Conservation (phyloP, 2,797 vertebrate species). For the Carduelis carduelis region DNA sequence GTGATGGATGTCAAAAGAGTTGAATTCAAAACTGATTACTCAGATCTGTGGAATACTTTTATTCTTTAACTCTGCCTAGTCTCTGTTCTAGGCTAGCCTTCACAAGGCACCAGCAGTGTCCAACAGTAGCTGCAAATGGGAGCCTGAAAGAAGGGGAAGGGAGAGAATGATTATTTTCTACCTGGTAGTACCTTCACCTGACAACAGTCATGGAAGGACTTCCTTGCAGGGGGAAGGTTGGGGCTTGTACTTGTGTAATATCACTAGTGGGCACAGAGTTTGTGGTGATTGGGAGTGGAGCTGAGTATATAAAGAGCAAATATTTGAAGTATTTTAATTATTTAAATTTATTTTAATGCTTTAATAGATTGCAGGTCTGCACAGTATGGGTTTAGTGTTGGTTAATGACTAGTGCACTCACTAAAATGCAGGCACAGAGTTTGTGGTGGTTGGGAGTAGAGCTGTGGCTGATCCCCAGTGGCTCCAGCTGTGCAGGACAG, state of each 20-base stretch:
- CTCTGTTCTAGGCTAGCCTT: background rate
- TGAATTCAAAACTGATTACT: background rate
- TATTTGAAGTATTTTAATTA: background rate
- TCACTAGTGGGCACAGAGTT: background rate
- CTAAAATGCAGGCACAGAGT: background rate
- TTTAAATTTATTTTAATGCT: background rate
- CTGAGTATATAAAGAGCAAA: background rate
- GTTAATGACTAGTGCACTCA: background rate
- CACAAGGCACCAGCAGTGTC: background rate
- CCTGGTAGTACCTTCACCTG: background rate
- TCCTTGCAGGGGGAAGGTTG: background rate
- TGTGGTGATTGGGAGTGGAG: too few relatives aligned
- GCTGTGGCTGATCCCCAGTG: background rate
- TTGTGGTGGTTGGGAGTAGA: background rate
- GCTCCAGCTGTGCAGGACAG: background rate
- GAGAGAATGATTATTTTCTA: background rate
- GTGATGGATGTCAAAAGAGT: background rate
- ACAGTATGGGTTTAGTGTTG: background rate
- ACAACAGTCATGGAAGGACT: background rate
- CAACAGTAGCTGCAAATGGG: background rate
- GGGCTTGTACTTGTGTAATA: background rate
- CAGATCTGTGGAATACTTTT: background rate
- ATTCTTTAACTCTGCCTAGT: background rate
- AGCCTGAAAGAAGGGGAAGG: background rate
- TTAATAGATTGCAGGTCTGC: background rate